Percentiles rank a stretch among this genome's conserved stretches.
These are phyloP conservation scores for Gymnothorax reevesii DNA, from an alignment of 2,797 vertebrate species.

Conservation along the genomic window DNA sequence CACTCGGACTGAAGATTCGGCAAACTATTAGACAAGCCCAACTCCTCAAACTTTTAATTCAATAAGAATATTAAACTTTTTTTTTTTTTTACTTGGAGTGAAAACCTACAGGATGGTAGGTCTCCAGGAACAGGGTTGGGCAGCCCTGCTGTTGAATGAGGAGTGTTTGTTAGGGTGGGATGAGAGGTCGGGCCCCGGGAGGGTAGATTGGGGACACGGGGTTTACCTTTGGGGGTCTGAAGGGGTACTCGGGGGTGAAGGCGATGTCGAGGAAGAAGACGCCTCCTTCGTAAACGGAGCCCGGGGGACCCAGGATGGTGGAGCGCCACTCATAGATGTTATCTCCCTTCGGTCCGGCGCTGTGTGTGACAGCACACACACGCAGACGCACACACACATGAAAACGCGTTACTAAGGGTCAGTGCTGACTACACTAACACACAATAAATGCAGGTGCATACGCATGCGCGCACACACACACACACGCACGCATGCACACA, in stretches of 20 bases:
- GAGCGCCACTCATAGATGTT: constrained; percentile 97
- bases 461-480: too few species aligned
- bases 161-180: too few species aligned
- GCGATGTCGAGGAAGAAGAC: constrained; percentile 96
- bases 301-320: constrained; percentile 92
- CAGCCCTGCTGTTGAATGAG: too few species aligned
- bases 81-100: too few species aligned
- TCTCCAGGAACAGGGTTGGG: too few species aligned
- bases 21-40: too few species aligned
- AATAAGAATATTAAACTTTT: too few species aligned
- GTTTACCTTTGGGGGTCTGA: constrained; percentile 93
- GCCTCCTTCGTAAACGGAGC: constrained; percentile 93
- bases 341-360: constrained; percentile 92
- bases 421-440: background rate
- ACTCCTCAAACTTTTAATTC: too few species aligned
- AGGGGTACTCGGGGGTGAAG: constrained; percentile 95
- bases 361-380: constrained; percentile 43
- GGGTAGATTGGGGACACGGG: background rate
- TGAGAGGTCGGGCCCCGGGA: background rate
- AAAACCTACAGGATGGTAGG: too few species aligned
- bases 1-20: background rate
- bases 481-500: background rate
- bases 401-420: background rate
- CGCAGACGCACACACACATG: background rate
- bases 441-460: background rate